phyloP scores from a whole-genome alignment of 2,113 vertebrate genomes.

The Naja naja region DNA sequence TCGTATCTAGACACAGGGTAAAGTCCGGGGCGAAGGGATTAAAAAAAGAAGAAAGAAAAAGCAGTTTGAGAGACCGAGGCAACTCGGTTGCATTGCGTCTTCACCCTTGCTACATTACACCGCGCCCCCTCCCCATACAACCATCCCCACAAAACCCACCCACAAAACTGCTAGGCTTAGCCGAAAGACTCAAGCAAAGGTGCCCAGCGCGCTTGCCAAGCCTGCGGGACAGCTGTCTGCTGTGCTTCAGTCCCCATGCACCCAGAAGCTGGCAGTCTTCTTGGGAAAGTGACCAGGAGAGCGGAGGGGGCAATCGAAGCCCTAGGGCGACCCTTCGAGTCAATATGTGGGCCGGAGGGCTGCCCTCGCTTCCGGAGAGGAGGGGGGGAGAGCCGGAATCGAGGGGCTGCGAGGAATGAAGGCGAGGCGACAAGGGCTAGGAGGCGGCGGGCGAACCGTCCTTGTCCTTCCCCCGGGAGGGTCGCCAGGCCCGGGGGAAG shows the following conservation, averaged over 20 bases:
- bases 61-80: conserved; percentile 63
- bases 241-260: neutral
- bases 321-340: neutral
- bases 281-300: neutral
- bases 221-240: conserved; percentile 34
- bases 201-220: conserved; percentile 50
- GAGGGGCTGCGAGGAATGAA: neutral
- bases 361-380: neutral
- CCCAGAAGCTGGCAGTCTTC: neutral
- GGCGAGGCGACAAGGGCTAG: neutral
- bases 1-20: conserved; percentile 84
- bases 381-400: neutral
- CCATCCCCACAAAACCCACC: conserved; percentile 46
- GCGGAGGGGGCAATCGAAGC: neutral
- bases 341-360: neutral
- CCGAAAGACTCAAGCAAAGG: conserved; percentile 57
- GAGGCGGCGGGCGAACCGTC: neutral
- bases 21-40: conserved; percentile 37
- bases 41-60: conserved; percentile 33
- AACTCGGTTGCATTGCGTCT: conserved; percentile 46
- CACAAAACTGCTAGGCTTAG: conserved; percentile 38
- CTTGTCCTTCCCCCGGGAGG: neutral
- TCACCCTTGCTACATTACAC: conserved; percentile 63
- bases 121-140: conserved; percentile 58
- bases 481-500: neutral